These are phyloP conservation scores for Enoplosus armatus DNA, from an alignment of 2,797 vertebrate genomes.

Conservation along the genomic window DNA sequence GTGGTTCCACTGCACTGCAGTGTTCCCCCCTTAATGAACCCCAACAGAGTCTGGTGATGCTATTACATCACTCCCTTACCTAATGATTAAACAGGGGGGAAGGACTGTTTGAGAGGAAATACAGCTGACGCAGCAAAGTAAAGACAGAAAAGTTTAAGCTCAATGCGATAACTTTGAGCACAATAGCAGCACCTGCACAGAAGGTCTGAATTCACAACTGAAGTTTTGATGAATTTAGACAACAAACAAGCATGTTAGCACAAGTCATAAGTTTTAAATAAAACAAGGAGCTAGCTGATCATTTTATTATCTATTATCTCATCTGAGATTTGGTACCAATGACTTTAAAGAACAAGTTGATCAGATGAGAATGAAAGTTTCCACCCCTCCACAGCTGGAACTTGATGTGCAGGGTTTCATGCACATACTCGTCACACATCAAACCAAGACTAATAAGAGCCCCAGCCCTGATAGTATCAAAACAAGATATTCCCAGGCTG, in stretches of 20 bases:
- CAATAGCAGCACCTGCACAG: not conserved
- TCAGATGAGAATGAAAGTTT: not conserved
- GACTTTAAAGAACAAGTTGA: not conserved
- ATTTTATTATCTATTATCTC: not conserved
- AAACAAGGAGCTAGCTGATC: not conserved
- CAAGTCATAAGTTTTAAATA: not conserved
- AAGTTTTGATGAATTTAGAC: not conserved
- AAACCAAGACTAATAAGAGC: not conserved
- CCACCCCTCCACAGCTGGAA: not conserved
- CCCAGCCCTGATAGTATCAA: no score
- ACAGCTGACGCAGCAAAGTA: slow-evolving; percentile 40
- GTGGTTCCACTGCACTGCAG: slow-evolving; percentile 42
- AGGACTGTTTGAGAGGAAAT: slow-evolving; percentile 5
- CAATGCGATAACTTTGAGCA: not conserved
- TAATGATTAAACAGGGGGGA: slow-evolving; percentile 60
- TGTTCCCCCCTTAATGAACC: slow-evolving; percentile 36
- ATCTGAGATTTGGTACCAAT: not conserved
- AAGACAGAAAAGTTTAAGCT: not conserved
- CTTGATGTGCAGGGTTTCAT: not conserved
- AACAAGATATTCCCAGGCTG: not conserved
- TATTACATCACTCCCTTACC: slow-evolving; percentile 38
- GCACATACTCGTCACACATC: no score
- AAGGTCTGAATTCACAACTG: not conserved
- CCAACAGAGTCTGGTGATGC: slow-evolving; percentile 29
- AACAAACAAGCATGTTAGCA: not conserved